Evolutionary conservation across 2,888 invertebrate species (phyloP), one percentile per base, ranked within the genome.

Genomic region (Patella pellucida): DNA sequence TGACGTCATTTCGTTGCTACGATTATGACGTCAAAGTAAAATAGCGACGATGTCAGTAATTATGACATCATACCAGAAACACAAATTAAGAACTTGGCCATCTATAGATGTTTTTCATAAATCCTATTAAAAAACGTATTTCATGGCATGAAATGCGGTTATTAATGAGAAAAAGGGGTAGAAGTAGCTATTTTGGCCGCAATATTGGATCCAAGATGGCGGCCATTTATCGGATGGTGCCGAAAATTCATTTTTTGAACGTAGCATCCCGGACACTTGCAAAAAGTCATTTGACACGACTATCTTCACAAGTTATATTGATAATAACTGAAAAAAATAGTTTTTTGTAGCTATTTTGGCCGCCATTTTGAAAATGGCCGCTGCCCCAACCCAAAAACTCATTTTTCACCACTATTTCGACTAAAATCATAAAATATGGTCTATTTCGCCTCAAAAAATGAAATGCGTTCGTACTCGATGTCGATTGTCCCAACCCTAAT

Each of bases 401-500:
- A 7, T 9, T 56, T 56, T 56, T 56, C 56, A 56, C 19, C 15
- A 7, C 2, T 56, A 19, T 19, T 19, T 19, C 56, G 19, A 56
- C 19, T 5, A 56, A 56, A 56, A n/a, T 15, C 12, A 56, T 19
- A 16, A 56, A 12, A 14, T n/a, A 14, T 56, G 14, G 56, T 56
- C 16, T 56, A 56, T 56, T 56, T 56, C 5, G 56, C 56, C 56
- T 56, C 15, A n/a, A 12, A 56, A 56, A 56, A 56, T 14, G 14
- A 56, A 16, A 56, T 56, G 56, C 56, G 12, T 56, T 56, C 14
- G 12, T 15, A 15, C 4, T 14, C 16, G 16, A n/a, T 56, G 5
- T n/a, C 16, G 19, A 56, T 56, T 56, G 56, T 56, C 56, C 16
- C 56, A 56, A 56, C 56, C 56, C 56, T 56, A 56, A n/a, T n/a